Evolutionary conservation across 2,888 invertebrate genomes (phyloP).

Genomic region (Rhodophaea formosa): DNA sequence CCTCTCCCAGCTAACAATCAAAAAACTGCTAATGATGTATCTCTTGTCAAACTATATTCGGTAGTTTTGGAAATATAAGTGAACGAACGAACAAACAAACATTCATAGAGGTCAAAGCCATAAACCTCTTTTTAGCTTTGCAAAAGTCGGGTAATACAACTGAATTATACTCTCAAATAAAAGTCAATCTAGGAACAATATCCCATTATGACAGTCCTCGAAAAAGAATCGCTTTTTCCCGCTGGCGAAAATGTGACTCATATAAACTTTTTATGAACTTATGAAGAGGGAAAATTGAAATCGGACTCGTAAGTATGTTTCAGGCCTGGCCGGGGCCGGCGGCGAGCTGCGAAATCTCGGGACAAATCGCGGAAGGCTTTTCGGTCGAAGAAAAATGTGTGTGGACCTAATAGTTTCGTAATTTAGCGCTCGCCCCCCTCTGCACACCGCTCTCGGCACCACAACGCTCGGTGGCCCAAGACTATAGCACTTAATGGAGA

Average conservation of each 20-base stretch:
- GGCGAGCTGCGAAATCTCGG: background rate
- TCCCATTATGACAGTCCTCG: background rate
- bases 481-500: background rate
- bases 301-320: background rate
- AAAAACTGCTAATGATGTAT: no score
- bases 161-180: no score
- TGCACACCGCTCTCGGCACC: background rate
- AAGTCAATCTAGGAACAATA: background rate
- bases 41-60: no score
- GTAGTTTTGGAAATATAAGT: no score
- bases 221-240: background rate
- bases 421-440: background rate
- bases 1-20: no score
- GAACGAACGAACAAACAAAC: no score
- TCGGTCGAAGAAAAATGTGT: slow-evolving; percentile 11
- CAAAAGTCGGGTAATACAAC: no score
- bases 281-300: background rate
- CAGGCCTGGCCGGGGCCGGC: background rate
- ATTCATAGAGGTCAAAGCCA: no score
- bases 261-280: background rate
- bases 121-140: no score
- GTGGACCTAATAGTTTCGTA: background rate
- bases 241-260: background rate
- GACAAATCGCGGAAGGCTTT: slow-evolving; percentile 3
- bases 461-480: background rate